Conservation (phyloP, 2,888 invertebrate species). For the Aspidiotus destructor region DNA sequence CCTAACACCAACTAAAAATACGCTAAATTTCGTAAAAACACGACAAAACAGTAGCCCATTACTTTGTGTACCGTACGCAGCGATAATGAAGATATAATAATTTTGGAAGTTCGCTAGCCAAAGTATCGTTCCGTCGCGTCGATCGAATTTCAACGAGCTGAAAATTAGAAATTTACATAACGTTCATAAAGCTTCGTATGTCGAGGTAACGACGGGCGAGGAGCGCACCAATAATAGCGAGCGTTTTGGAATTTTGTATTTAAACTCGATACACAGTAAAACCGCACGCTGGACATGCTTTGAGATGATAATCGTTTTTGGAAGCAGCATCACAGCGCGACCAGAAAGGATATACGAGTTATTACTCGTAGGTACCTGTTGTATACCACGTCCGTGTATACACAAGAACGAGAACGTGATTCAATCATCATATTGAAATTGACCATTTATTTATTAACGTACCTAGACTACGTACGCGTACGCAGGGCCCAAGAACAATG, state of each 20-base stretch:
- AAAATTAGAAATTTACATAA: too few relatives aligned
- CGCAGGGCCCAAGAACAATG: conserved; percentile 21
- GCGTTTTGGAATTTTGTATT: background rate
- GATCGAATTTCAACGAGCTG: too few relatives aligned
- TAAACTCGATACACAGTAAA: background rate
- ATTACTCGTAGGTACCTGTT: conserved; percentile 12
- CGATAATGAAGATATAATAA: too few relatives aligned
- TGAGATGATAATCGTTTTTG: conserved; percentile 12
- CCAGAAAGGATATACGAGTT: conserved; percentile 18
- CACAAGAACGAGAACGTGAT: conserved; percentile 24
- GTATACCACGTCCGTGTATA: conserved; percentile 3
- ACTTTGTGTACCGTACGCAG: too few relatives aligned
- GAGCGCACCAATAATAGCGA: background rate
- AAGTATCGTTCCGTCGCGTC: too few relatives aligned
- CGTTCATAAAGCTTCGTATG: too few relatives aligned
- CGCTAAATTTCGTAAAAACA: too few relatives aligned
- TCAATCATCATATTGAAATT: conserved; percentile 29
- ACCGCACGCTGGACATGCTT: conserved; percentile 25
- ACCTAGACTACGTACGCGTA: background rate
- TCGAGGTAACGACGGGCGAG: too few relatives aligned
- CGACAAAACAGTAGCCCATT: too few relatives aligned
- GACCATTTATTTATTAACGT: conserved; percentile 24
- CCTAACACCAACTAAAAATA: too few relatives aligned
- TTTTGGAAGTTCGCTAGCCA: too few relatives aligned
- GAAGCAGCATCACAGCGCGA: conserved; percentile 8